Percentiles rank a stretch among this genome's conserved stretches.
Evolutionary conservation across 2,113 vertebrate genomes (phyloP).

Genomic region (Macrotus californicus): DNA sequence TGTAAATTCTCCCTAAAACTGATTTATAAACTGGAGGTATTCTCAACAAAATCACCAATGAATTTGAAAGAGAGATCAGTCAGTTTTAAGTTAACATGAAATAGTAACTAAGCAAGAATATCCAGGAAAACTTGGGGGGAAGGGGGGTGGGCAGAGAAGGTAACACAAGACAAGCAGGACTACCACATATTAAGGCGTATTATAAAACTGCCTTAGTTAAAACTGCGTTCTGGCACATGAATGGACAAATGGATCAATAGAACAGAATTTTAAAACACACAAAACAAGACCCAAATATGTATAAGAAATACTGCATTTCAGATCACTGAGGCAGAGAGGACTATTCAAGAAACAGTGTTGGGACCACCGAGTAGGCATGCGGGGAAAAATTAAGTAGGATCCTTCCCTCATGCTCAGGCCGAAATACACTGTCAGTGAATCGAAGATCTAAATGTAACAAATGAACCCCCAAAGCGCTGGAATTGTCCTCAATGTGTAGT

Average conservation of each 20-base stretch:
- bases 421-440: conserved; percentile 25
- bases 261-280: neutral
- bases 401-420: neutral
- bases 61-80: neutral
- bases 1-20: neutral
- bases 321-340: neutral
- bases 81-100: neutral
- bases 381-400: neutral
- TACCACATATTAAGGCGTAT: neutral
- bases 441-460: neutral
- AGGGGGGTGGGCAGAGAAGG: neutral
- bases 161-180: neutral
- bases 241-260: neutral
- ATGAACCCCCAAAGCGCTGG: neutral
- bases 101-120: conserved; percentile 24
- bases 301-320: neutral
- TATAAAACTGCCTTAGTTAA: neutral
- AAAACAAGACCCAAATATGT: neutral
- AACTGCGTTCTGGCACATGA: neutral
- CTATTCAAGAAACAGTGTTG: neutral
- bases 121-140: neutral
- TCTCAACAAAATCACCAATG: neutral
- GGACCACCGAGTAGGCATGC: neutral
- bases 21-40: neutral
- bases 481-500: neutral